Evolutionary conservation across 2,797 vertebrate species (phyloP).

Genomic region (Chelon auratus): DNA sequence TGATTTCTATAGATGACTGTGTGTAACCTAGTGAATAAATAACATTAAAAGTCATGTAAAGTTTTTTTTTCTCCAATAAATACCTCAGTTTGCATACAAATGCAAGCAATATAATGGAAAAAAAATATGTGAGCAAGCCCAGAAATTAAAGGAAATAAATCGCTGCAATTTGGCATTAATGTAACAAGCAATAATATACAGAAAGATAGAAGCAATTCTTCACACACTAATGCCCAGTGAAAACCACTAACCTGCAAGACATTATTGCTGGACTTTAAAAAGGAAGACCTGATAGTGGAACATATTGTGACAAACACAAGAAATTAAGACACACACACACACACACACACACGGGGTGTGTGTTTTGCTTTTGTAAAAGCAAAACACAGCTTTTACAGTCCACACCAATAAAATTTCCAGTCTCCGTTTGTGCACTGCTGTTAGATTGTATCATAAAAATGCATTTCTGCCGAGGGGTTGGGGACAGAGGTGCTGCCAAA

Average conservation of each 20-base stretch:
- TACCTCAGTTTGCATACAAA: neutral
- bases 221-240: slow-evolving; percentile 11
- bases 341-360: slow-evolving; percentile 25
- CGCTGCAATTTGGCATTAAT: neutral
- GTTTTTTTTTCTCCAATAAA: neutral
- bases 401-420: slow-evolving; percentile 30
- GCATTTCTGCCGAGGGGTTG: slow-evolving; percentile 48
- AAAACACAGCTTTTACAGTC: slow-evolving; percentile 37
- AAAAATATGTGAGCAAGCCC: neutral
- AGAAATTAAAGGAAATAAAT: neutral
- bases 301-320: slow-evolving; percentile 13
- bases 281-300: neutral
- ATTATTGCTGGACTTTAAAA: slow-evolving; percentile 12
- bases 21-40: slow-evolving; percentile 10
- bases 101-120: neutral
- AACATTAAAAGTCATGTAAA: neutral
- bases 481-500: slow-evolving; percentile 49
- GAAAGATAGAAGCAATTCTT: slow-evolving; percentile 1
- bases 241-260: slow-evolving; percentile 7
- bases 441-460: slow-evolving; percentile 64
- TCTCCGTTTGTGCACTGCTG: slow-evolving; percentile 42
- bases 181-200: slow-evolving; percentile 4
- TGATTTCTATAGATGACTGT: slow-evolving; percentile 2
- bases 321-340: slow-evolving; percentile 28
- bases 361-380: too few relatives aligned